Evolutionary conservation across 2,113 vertebrate genomes (phyloP).

Genomic region (Pachypanchax playfairii): DNA sequence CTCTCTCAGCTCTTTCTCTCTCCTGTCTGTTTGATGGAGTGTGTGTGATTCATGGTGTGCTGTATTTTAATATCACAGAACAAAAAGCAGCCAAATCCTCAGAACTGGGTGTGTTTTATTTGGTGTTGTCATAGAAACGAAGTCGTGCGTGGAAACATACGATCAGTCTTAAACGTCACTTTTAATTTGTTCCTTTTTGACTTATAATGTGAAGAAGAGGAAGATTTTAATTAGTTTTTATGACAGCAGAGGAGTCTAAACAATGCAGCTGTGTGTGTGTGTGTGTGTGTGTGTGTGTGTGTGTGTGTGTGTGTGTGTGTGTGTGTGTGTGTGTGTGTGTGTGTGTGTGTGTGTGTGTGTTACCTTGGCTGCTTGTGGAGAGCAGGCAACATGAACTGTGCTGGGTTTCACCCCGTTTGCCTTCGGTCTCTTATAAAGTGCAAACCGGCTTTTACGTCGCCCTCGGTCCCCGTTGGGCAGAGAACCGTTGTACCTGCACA

Average conservation of each 20-base stretch:
- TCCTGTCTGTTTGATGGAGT: conserved; percentile 4
- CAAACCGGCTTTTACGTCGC: conserved; percentile 97
- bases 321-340: too few species aligned
- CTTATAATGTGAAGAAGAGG: neutral
- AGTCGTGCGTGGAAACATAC: conserved; percentile 1
- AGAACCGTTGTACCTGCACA: conserved; percentile 95
- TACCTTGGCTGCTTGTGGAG: conserved; percentile 99
- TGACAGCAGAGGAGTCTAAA: neutral
- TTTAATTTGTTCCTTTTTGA: neutral
- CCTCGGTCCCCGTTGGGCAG: conserved; percentile 97
- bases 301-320: too few species aligned
- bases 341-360: conserved; percentile 31
- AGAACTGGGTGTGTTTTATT: conserved; percentile 30
- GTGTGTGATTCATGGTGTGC: conserved; percentile 20
- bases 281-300: too few species aligned
- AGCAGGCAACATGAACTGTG: conserved; percentile 96
- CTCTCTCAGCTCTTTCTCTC: conserved; percentile 19
- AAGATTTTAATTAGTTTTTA: neutral
- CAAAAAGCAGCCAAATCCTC: conserved; percentile 32
- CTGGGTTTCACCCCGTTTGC: conserved; percentile 98
- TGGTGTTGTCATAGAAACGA: conserved; percentile 18
- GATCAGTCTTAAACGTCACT: neutral
- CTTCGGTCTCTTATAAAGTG: conserved; percentile 94
- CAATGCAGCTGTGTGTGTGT: neutral
- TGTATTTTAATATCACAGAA: conserved; percentile 23